Conservation (phyloP, 1,140 invertebrate species). For the Drosophila carrolli region DNA sequence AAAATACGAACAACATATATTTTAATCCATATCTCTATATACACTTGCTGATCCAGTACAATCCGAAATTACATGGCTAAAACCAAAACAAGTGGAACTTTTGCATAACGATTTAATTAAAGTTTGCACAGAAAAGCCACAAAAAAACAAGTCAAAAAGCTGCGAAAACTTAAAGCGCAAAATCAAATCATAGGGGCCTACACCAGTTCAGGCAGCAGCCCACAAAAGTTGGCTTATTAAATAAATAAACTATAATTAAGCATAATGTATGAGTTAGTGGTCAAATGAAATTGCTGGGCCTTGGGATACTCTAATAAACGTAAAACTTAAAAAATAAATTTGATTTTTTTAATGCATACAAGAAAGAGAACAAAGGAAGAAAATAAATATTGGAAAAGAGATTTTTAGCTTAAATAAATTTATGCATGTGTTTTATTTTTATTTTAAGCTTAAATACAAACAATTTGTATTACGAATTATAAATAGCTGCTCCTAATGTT, state of each 20-base stretch:
- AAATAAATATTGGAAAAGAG: too few relatives aligned
- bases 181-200: conserved; percentile 43
- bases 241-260: conserved; percentile 74
- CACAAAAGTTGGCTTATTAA: conserved; percentile 61
- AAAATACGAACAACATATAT: conserved; percentile 4
- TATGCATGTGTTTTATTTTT: too few relatives aligned
- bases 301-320: conserved; percentile 7
- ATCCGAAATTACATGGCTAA: conserved; percentile 65
- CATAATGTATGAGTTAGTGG: conserved; percentile 18
- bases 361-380: too few relatives aligned
- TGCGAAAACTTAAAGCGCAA: conserved; percentile 72
- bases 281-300: conserved; percentile 19
- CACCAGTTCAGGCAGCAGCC: conserved; percentile 7
- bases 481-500: not conserved
- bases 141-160: conserved; percentile 50
- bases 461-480: too few relatives aligned
- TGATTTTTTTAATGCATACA: not conserved
- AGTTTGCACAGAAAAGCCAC: conserved; percentile 43
- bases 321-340: too few relatives aligned
- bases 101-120: conserved; percentile 81
- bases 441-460: too few relatives aligned
- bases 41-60: conserved; percentile 69
- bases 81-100: conserved; percentile 67
- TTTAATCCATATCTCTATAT: conserved; percentile 34
- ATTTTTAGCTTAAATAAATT: too few relatives aligned